Base-by-base conservation (phyloP, 2,888 invertebrate genomes). In the Cremastinae sp. region DNA sequence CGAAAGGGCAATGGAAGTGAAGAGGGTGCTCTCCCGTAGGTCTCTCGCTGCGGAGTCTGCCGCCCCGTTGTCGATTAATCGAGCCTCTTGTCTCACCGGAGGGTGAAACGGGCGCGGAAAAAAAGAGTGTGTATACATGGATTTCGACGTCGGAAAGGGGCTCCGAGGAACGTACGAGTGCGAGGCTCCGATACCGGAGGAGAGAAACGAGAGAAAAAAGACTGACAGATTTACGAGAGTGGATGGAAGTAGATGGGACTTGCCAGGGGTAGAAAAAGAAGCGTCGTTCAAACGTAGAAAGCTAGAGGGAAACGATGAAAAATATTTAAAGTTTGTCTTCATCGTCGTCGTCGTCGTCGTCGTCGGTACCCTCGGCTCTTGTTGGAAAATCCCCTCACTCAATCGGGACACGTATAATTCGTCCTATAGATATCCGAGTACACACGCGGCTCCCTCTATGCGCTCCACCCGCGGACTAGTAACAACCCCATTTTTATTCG, bases 301-400 rank as follows among this genome's bases (percentile, higher is more conserved):
- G 51, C 18, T 18, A 51, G 51, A 28, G 45, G 18, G 41, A 85
- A 85, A 86, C 83, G 84, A 84, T 86, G 85, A 86, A 85, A 86
- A 86, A 85, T 86, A 86, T 86, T 86, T 84, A 86, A 86, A 86
- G 82, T 86, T 86, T 83, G 82, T 56, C 66, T 66, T 55, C 18
- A 16, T 43, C 47, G 66, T 56, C 82, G 75, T 80, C 79, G 58
- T 45, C 68, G 66, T 65, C 65, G 58, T 55, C 70, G 73, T 70
- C 28, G 75, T 80, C 78, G 58, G 45, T 69, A 66, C 69, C 65
- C 64, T 55, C 70, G 73, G 65, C 28, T 56, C 45, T 35, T 47
- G 37, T 14, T 16, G 49, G 39, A 1, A 47, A 61, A 3, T 43
- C 20, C 22, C 66, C 56, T 68, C 68, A 18, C 14, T 28, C 43